Evolutionary conservation across 2,888 invertebrate species (phyloP).

Genomic region (Drosophila emarginata): DNA sequence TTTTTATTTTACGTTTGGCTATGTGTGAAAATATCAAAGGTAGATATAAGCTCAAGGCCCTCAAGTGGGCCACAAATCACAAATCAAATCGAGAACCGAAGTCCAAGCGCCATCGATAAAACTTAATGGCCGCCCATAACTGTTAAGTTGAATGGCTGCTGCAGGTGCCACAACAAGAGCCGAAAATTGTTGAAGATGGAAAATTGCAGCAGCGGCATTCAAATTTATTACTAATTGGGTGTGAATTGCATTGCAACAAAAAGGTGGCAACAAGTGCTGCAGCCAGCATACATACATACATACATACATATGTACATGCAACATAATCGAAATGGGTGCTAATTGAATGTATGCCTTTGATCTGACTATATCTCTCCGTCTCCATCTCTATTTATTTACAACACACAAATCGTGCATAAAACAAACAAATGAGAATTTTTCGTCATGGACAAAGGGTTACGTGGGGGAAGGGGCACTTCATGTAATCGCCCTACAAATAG

Average conservation of each 20-base stretch:
- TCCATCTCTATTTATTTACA: constrained; percentile 70
- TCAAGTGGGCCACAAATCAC: constrained; percentile 76
- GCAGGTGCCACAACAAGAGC: not conserved
- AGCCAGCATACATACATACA: constrained; percentile 58
- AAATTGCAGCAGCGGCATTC: constrained; percentile 69
- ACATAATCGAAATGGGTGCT: constrained; percentile 78
- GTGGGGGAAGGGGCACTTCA: constrained; percentile 13
- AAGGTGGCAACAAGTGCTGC: constrained; percentile 33
- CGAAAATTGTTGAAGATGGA: constrained; percentile 14
- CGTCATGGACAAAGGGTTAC: not conserved
- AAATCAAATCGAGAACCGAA: constrained; percentile 62
- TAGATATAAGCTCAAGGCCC: constrained; percentile 42
- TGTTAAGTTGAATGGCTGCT: constrained; percentile 57
- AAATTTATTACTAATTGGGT: constrained; percentile 82
- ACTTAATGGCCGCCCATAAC: constrained; percentile 80
- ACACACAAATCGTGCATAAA: constrained; percentile 71
- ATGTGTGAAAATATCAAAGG: constrained; percentile 76
- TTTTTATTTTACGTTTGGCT: constrained; percentile 13
- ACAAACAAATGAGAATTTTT: constrained; percentile 55
- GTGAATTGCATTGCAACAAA: constrained; percentile 77
- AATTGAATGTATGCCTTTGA: constrained; percentile 79
- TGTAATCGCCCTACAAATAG: constrained; percentile 29
- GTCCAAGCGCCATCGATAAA: constrained; percentile 78
- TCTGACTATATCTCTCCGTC: constrained; percentile 51
- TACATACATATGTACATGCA: constrained; percentile 60